These are phyloP conservation scores for Nemoura dubitans DNA, from an alignment of 2,888 invertebrate genomes.

Conservation along the genomic window DNA sequence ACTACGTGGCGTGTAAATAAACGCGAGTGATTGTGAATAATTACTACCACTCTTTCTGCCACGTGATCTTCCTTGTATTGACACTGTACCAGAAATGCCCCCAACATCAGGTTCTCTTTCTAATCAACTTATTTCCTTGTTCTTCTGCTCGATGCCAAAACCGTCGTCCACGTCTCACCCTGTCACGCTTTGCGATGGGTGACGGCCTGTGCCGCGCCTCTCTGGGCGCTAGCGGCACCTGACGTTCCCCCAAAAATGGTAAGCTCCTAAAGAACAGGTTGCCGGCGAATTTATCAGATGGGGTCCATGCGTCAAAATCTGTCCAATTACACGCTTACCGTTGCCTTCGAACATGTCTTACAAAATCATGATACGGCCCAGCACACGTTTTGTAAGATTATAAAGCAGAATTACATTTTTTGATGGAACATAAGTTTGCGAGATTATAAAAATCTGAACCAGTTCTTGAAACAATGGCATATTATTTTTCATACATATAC, in stretches of 20 bases:
- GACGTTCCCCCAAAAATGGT: background rate
- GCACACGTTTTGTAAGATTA: background rate
- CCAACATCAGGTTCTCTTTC: too few relatives aligned
- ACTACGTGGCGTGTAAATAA: too few relatives aligned
- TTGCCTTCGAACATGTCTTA: background rate
- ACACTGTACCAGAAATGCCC: too few relatives aligned
- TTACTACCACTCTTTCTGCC: too few relatives aligned
- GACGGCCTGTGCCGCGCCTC: too few relatives aligned
- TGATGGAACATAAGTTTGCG: background rate
- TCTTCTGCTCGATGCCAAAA: too few relatives aligned
- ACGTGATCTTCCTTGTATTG: too few relatives aligned
- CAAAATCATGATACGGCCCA: background rate
- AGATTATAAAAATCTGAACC: background rate
- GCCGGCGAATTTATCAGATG: background rate
- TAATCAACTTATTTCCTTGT: too few relatives aligned
- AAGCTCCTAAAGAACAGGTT: background rate
- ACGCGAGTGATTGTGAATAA: too few relatives aligned
- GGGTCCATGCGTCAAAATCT: background rate
- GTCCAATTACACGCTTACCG: background rate
- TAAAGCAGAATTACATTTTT: background rate
- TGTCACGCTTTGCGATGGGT: too few relatives aligned
- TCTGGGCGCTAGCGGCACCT: too few relatives aligned
- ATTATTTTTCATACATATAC: background rate
- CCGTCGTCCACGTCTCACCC: too few relatives aligned
- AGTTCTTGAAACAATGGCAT: background rate